These are phyloP conservation scores for Megathymus violae DNA, from an alignment of 1,140 invertebrate genomes.

Conservation along the genomic window DNA sequence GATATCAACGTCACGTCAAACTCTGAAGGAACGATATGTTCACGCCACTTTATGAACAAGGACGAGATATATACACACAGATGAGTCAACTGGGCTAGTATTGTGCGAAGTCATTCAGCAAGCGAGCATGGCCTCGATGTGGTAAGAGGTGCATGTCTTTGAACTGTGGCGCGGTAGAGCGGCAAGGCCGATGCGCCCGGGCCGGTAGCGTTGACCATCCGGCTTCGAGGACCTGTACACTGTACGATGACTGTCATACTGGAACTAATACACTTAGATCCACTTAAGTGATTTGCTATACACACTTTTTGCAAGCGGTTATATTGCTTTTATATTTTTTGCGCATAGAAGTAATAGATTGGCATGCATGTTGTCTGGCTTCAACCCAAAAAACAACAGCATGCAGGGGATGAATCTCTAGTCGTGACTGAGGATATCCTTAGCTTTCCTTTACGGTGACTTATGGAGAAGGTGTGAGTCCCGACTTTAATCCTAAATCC, in stretches of 20 bases:
- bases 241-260: neutral
- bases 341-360: too few relatives aligned
- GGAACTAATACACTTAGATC: neutral
- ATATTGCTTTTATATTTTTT: too few relatives aligned
- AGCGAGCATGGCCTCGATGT: conserved; percentile 4
- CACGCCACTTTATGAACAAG: conserved; percentile 3
- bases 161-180: conserved; percentile 40
- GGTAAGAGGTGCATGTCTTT: conserved; percentile 30
- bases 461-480: too few relatives aligned
- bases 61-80: neutral
- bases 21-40: conserved; percentile 50
- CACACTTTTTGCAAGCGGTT: too few relatives aligned
- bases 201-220: conserved; percentile 34
- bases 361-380: too few relatives aligned
- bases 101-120: conserved; percentile 9
- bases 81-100: conserved; percentile 5
- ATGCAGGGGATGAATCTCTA: too few relatives aligned
- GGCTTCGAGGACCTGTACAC: neutral
- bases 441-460: too few relatives aligned
- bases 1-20: too few relatives aligned
- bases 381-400: too few relatives aligned
- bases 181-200: conserved; percentile 45
- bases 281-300: conserved; percentile 2
- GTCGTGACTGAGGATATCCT: too few relatives aligned
- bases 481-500: too few relatives aligned